Percentiles rank a stretch among this genome's conserved stretches.
Conservation (phyloP, 1,140 invertebrate species). For the Ceratitis capitata region DNA sequence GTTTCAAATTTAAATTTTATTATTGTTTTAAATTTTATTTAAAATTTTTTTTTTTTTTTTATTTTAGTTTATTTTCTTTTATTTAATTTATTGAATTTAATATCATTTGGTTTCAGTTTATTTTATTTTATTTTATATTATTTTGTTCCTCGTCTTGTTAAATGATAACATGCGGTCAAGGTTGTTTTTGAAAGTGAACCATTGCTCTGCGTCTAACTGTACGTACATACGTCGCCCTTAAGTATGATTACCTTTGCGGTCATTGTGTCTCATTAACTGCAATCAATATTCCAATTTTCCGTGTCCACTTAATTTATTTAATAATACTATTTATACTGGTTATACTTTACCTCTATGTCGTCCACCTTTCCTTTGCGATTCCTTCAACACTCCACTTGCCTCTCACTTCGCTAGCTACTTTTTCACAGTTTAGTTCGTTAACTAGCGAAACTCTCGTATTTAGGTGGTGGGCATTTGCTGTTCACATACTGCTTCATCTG, state of each 20-base stretch:
- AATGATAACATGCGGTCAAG: too few relatives aligned
- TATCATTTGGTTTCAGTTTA: too few relatives aligned
- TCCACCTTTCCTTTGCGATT: background rate
- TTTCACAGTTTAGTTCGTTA: constrained; percentile 42
- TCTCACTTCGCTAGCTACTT: background rate
- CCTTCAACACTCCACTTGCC: background rate
- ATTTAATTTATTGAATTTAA: too few relatives aligned
- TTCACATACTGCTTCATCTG: background rate
- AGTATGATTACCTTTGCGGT: background rate
- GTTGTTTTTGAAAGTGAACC: too few relatives aligned
- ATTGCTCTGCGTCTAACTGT: too few relatives aligned
- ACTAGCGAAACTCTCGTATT: constrained; percentile 10
- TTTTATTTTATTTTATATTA: too few relatives aligned
- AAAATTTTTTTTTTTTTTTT: too few relatives aligned
- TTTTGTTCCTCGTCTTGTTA: too few relatives aligned
- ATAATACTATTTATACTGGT: constrained; percentile 1
- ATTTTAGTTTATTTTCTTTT: too few relatives aligned
- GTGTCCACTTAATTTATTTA: constrained; percentile 40
- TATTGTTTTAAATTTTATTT: too few relatives aligned
- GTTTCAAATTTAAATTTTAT: too few relatives aligned
- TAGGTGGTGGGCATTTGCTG: background rate
- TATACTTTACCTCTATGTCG: background rate
- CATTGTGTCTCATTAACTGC: constrained; percentile 38
- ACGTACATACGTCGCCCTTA: background rate
- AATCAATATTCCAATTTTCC: constrained; percentile 44